These are phyloP conservation scores for Ptyas mucosa DNA, from an alignment of 2,113 vertebrate genomes.

Conservation along the genomic window DNA sequence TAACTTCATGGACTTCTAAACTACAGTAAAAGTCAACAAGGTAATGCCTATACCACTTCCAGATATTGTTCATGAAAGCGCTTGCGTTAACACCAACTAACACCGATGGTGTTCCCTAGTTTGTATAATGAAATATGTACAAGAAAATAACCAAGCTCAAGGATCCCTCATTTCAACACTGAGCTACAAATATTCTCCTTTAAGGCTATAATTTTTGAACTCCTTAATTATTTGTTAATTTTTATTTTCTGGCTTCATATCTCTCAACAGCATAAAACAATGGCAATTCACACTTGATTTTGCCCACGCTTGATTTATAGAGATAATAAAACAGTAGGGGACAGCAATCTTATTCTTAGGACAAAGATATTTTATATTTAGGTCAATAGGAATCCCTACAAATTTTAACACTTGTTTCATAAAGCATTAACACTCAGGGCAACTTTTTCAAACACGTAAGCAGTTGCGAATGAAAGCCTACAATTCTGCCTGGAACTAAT, in stretches of 20 bases:
- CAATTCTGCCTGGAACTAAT: neutral
- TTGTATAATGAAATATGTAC: neutral
- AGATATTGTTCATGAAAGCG: neutral
- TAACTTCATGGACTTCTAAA: neutral
- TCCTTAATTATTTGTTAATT: neutral
- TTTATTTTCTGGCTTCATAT: neutral
- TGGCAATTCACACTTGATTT: neutral
- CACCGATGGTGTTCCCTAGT: neutral
- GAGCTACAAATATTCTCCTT: neutral
- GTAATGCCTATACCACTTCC: neutral
- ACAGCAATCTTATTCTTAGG: neutral
- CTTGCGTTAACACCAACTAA: neutral
- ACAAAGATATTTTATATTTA: neutral
- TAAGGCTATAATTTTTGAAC: neutral
- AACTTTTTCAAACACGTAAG: neutral
- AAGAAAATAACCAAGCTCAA: neutral
- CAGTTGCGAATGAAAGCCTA: neutral
- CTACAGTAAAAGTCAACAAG: neutral
- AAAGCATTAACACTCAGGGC: neutral
- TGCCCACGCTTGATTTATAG: neutral
- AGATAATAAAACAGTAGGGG: neutral
- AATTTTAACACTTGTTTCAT: neutral
- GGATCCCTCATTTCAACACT: neutral
- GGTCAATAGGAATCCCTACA: neutral
- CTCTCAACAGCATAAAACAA: neutral